phyloP scores from a whole-genome alignment of 2,113 vertebrate species.

The Hydropotes inermis region DNA sequence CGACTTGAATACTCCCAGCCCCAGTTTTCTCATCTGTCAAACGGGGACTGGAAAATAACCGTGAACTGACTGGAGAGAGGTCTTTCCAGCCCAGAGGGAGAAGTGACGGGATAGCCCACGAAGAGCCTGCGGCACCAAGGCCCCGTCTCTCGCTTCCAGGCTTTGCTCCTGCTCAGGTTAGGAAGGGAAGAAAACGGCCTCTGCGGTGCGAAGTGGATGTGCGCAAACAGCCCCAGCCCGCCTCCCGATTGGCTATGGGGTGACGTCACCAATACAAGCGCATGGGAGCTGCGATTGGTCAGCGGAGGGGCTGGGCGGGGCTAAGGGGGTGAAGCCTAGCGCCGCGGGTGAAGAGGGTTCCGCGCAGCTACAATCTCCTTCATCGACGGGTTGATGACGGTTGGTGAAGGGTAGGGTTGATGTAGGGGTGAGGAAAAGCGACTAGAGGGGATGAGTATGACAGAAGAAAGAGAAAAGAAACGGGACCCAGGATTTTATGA shows the following conservation, averaged over 20 bases:
- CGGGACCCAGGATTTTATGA: neutral
- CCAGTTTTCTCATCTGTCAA: conserved; percentile 7
- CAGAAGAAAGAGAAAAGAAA: neutral
- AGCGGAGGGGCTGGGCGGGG: conserved; percentile 14
- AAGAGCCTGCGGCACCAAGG: neutral
- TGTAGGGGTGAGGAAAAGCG: neutral
- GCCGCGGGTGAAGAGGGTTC: neutral
- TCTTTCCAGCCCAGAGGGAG: neutral
- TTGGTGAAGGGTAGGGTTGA: too few relatives aligned
- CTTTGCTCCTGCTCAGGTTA: neutral
- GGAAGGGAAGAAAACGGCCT: neutral
- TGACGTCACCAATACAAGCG: conserved; percentile 56
- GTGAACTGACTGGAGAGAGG: neutral
- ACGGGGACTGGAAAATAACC: neutral
- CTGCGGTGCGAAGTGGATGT: neutral
- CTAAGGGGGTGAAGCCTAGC: neutral
- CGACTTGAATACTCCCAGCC: neutral
- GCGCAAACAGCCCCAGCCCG: neutral
- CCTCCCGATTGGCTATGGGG: conserved; percentile 50
- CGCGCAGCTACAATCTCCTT: neutral
- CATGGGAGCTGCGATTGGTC: conserved; percentile 50
- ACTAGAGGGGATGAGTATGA: neutral
- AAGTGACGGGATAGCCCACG: neutral
- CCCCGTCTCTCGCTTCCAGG: neutral
- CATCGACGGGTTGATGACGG: neutral